Percentiles rank a stretch among this genome's conserved stretches.
These are phyloP conservation scores for Tenebrio molitor DNA, from an alignment of 1,140 invertebrate genomes.

Conservation along the genomic window DNA sequence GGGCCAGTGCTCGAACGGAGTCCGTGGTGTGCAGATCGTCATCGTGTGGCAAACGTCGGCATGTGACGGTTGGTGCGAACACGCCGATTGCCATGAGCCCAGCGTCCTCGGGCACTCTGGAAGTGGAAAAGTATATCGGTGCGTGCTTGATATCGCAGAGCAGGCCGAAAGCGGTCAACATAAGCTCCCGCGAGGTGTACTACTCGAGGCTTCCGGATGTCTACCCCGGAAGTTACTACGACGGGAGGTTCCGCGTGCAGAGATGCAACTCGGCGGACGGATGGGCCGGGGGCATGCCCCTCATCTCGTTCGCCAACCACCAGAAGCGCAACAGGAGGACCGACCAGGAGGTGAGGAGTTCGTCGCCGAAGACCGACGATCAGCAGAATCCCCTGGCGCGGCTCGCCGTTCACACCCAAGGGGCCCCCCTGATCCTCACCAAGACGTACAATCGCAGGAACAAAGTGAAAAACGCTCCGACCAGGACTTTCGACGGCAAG, in stretches of 20 bases:
- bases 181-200: not conserved
- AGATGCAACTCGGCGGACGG: conserved; percentile 62
- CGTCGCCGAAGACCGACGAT: conserved; percentile 59
- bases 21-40: conserved; percentile 42
- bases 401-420: conserved; percentile 82
- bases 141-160: conserved; percentile 74
- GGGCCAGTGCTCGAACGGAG: conserved; percentile 14
- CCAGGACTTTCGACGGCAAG: conserved; percentile 53
- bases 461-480: conserved; percentile 56
- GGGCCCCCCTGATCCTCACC: conserved; percentile 80
- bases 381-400: conserved; percentile 71
- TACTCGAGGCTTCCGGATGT: conserved; percentile 10
- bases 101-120: conserved; percentile 70
- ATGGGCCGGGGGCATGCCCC: conserved; percentile 62
- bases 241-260: conserved; percentile 47
- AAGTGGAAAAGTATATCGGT: conserved; percentile 78
- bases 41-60: not conserved
- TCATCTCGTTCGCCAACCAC: conserved; percentile 61
- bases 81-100: conserved; percentile 70
- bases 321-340: conserved; percentile 53
- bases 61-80: conserved; percentile 9
- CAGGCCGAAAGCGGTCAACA: conserved; percentile 53
- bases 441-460: conserved; percentile 66
- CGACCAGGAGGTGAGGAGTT: conserved; percentile 56
- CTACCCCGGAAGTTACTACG: conserved; percentile 9